Base-by-base conservation (phyloP, 1,140 invertebrate genomes). In the Paraescarpia echinospica region DNA sequence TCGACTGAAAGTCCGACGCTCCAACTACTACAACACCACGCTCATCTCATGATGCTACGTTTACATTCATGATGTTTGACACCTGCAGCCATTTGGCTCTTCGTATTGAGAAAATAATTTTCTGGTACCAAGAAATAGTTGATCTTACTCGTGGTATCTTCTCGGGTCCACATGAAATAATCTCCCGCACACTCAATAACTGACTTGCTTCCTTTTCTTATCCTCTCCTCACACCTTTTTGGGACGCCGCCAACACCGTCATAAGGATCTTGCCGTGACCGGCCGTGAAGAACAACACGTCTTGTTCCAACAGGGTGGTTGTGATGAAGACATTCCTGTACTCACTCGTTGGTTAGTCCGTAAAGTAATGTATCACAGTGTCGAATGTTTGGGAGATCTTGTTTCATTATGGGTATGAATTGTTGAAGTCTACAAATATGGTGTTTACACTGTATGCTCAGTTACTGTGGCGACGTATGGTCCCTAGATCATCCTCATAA, bases 231-330 rank as follows among this genome's bases (percentile, higher is more conserved):
- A 9, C 33, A 48, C 22, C 94, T 33, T 92, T 94, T 94, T 27
- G 77, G 90, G 14, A 92, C 93, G 1, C 93, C 94, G n/a, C 94
- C 94, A 33, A 94, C 89, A 1, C 94, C 94, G 89, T 94, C 93
- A 92, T 94, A 94, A 31, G 92, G 93, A 5, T 94, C 94, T 89
- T 94, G n/a, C 93, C 93, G 51, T 94, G 94, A 1, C 94, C 93
- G 9, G 34, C 14, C 91, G 94, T 94, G 33, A 94, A 94, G 92
- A 93, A 94, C 59, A 92, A 35, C 94, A 93, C 94, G 31, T 77
- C 22, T 22, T 77, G 92, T n/a, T 59, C 33, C 6, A 59, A 91
- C 1, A 94, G 59, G 51, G 91, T 48, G 91, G 92, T 33, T 59
- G 94, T 93, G 33, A 93, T 93, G 14, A 33, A 91, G 89, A 91